Conservation (phyloP, 1,140 invertebrate genomes). For the Dendroctonus ponderosae region DNA sequence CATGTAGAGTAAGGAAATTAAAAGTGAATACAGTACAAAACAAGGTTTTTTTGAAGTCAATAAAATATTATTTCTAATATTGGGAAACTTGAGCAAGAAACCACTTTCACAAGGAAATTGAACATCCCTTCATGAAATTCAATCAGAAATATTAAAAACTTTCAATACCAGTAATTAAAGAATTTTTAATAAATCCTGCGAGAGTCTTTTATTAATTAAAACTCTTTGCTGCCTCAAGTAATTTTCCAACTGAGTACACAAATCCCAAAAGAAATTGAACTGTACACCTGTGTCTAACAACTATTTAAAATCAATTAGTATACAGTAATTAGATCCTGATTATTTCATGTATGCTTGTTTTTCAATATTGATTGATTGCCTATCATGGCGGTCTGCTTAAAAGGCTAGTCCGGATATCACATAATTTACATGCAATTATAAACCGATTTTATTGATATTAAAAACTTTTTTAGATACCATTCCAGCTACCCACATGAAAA, state of each 20-base stretch:
- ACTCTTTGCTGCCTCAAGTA: not conserved
- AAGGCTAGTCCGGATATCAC: conserved; percentile 6
- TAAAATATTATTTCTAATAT: no score
- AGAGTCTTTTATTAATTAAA: not conserved
- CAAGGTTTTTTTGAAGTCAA: no score
- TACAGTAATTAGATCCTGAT: conserved; percentile 9
- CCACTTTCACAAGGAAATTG: no score
- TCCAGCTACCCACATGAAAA: no score
- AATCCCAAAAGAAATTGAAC: not conserved
- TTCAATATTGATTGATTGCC: conserved; percentile 24
- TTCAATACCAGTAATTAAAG: not conserved
- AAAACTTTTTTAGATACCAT: no score
- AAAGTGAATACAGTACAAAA: no score
- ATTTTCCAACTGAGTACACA: conserved; percentile 7
- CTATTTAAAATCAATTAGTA: conserved; percentile 19
- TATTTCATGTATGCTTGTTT: conserved; percentile 13
- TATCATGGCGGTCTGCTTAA: conserved; percentile 20
- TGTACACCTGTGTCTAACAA: conserved; percentile 12
- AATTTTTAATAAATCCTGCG: not conserved
- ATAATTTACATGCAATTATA: not conserved
- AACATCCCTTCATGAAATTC: no score
- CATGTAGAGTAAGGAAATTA: no score
- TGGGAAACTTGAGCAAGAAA: no score
- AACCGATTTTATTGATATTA: no score
- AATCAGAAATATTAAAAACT: not conserved